These are phyloP conservation scores for Echeneis naucrates DNA, from an alignment of 2,797 vertebrate genomes.

Conservation along the genomic window DNA sequence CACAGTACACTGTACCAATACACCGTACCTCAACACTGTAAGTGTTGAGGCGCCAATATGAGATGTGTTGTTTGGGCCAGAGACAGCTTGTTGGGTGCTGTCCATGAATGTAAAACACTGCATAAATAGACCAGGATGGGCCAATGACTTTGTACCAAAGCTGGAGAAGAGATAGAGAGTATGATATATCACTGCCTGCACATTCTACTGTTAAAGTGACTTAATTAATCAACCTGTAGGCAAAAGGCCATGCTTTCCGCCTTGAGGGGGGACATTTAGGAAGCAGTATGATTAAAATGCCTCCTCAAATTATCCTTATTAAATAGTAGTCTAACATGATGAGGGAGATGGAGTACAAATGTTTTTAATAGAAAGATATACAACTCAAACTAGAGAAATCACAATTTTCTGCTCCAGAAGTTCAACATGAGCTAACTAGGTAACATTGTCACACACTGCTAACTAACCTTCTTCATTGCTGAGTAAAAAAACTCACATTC, in stretches of 20 bases:
- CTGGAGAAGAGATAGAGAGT: constrained; percentile 34
- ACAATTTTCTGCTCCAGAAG: not conserved
- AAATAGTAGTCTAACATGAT: constrained; percentile 27
- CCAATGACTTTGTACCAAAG: constrained; percentile 30
- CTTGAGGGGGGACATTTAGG: not conserved
- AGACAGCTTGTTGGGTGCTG: constrained; percentile 5
- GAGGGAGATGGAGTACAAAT: constrained; percentile 30
- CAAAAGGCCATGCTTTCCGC: constrained; percentile 20
- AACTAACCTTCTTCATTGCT: too few species aligned
- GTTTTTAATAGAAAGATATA: not conserved
- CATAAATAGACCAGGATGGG: constrained; percentile 12
- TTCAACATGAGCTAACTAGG: not conserved
- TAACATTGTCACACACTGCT: not conserved
- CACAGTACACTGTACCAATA: not conserved
- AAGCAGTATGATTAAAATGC: constrained; percentile 51
- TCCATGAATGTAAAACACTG: constrained; percentile 41
- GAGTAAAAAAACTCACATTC: not conserved
- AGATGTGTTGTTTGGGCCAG: constrained; percentile 30
- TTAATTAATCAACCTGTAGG: constrained; percentile 60
- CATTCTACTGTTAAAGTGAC: constrained; percentile 34
- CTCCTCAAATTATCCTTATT: constrained; percentile 29
- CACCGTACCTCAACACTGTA: too few species aligned
- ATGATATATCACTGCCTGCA: constrained; percentile 52
- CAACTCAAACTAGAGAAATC: not conserved
- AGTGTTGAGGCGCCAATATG: constrained; percentile 20